phyloP scores from a whole-genome alignment of 1,140 invertebrate genomes.

The Drosophila mayri region DNA sequence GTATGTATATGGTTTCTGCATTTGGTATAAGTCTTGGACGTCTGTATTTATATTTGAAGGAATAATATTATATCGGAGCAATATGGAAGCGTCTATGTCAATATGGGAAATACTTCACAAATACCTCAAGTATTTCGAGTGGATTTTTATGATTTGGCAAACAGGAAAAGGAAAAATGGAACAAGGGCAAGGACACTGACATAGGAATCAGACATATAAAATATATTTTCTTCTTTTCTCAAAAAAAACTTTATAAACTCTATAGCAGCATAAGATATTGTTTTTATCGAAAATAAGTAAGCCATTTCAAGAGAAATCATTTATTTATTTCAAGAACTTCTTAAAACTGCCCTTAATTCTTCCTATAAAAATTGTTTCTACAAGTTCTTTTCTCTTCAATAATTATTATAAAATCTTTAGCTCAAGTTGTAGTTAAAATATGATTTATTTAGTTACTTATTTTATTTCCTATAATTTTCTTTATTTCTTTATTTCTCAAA shows the following conservation, averaged over 20 bases:
- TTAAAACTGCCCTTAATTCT: not conserved
- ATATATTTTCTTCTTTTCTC: no score
- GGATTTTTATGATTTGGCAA: conserved; percentile 28
- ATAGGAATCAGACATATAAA: not conserved
- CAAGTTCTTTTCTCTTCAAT: not conserved
- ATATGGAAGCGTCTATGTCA: conserved; percentile 53
- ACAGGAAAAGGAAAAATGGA: not conserved
- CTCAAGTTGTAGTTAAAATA: not conserved
- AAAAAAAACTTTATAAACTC: no score
- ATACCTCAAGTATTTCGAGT: conserved; percentile 7
- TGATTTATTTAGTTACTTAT: not conserved
- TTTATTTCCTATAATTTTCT: not conserved
- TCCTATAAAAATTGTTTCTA: not conserved
- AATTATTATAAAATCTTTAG: not conserved
- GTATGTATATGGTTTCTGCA: conserved; percentile 30
- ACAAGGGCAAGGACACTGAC: conserved; percentile 11
- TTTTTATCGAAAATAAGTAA: no score
- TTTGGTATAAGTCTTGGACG: conserved; percentile 19
- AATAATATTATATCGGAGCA: conserved; percentile 39
- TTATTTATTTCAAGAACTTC: not conserved
- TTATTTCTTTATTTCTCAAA: no score
- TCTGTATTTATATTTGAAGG: conserved; percentile 48
- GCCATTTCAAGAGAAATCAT: no score
- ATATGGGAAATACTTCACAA: conserved; percentile 24
- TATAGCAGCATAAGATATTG: no score